phyloP scores from a whole-genome alignment of 2,113 vertebrate species.

The Carassius carassius region DNA sequence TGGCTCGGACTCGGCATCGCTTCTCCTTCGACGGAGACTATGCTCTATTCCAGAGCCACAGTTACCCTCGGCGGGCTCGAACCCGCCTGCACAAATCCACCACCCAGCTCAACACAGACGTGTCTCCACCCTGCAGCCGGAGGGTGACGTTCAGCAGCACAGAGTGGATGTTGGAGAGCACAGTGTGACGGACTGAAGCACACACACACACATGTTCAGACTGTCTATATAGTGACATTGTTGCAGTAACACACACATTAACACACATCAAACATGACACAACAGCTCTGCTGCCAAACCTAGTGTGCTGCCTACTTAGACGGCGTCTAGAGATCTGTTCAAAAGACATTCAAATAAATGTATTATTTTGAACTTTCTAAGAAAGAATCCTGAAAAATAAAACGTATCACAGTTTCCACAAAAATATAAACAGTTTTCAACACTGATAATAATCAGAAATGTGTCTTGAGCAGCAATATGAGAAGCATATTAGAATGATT shows the following conservation, averaged over 20 bases:
- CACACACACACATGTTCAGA: background rate
- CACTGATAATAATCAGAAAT: too few species aligned
- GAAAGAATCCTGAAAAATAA: too few species aligned
- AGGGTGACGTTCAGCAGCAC: constrained; percentile 91
- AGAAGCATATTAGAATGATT: too few species aligned
- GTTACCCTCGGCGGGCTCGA: constrained; percentile 90
- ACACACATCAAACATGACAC: background rate
- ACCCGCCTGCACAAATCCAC: constrained; percentile 90
- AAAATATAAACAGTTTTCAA: too few species aligned
- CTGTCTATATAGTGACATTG: constrained; percentile 2
- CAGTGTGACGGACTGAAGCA: constrained; percentile 78
- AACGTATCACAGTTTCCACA: too few species aligned
- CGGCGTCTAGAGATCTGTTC: background rate
- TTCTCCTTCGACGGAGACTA: constrained; percentile 93
- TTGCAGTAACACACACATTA: constrained; percentile 52
- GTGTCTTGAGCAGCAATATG: too few species aligned
- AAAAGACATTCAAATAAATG: background rate
- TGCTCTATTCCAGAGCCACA: constrained; percentile 93
- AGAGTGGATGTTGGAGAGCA: constrained; percentile 97
- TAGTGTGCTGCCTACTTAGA: background rate
- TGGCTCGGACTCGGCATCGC: constrained; percentile 86
- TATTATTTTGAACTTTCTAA: background rate
- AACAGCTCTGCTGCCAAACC: background rate
- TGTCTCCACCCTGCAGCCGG: constrained; percentile 77
- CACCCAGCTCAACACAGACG: constrained; percentile 84